These are phyloP conservation scores for Montipora capricornis DNA, from an alignment of 64 coral and sea anemone genomes.

Conservation along the genomic window DNA sequence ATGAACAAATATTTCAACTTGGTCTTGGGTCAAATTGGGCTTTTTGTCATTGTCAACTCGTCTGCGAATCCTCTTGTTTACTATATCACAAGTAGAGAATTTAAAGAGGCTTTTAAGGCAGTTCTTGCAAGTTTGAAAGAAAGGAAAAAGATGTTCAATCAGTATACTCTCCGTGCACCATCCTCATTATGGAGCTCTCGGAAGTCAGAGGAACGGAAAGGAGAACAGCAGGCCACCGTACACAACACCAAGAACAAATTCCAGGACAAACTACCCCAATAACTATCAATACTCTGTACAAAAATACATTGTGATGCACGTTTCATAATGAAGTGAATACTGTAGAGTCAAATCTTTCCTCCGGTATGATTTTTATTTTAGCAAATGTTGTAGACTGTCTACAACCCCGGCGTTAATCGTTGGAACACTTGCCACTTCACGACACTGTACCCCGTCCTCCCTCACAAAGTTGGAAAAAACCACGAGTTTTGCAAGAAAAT, in stretches of 20 bases:
- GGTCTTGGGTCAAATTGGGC: not conserved
- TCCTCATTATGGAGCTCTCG: not conserved
- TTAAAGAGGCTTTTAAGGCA: slow-evolving; percentile 37
- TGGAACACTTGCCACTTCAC: no score
- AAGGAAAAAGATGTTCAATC: slow-evolving; percentile 8
- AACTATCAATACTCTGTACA: not conserved
- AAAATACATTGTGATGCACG: not conserved
- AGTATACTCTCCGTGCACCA: not conserved
- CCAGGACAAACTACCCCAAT: not conserved
- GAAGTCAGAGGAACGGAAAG: not conserved
- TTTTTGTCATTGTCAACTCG: slow-evolving; percentile 53
- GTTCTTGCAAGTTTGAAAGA: not conserved
- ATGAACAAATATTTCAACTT: slow-evolving; percentile 32
- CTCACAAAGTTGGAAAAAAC: no score
- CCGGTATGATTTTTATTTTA: no score
- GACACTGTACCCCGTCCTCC: no score
- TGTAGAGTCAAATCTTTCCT: no score
- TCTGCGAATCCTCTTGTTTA: slow-evolving; percentile 62
- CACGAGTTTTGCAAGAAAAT: no score
- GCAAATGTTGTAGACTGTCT: no score
- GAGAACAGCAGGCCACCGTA: not conserved
- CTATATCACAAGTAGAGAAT: slow-evolving; percentile 65
- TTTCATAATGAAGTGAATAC: no score
- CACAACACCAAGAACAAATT: not conserved
- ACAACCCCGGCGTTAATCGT: no score